Base-by-base conservation (phyloP, 1,140 invertebrate genomes). In the Drosophila kikkawai region DNA sequence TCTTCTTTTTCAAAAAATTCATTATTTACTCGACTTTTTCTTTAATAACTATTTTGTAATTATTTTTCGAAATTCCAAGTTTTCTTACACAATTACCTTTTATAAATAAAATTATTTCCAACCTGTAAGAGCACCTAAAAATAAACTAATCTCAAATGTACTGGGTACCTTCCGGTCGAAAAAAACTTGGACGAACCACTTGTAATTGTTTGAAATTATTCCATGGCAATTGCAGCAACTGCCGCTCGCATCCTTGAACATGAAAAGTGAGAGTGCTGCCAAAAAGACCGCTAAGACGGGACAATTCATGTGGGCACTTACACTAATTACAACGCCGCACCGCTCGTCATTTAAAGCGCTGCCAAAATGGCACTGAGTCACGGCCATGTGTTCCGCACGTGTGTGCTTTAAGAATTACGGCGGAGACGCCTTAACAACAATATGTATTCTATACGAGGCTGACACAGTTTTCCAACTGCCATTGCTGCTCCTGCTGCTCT, bases 231-330 rank as follows among this genome's bases (percentile, higher is more conserved):
- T 71, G 71, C 57, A 81, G 42, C 73, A 63, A 73, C 42, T 64
- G 68, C 68, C 9, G 22, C 53, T 34, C 63, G 73, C 80, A 83
- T 75, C 83, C 84, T 84, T 87, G 80, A 84, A 87, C 85, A 84
- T 84, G 80, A 84, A 87, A 88, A 78, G 66, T 79, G 61, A 65
- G 73, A 80, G 82, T 57, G 55, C 56, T 88, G 84, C 68, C 76
- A 80, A 88, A 53, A 82, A 87, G 68, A 88, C 80, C 73, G 69
- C 75, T 73, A 76, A 79, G 69, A 70, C 63, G 79, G 83, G 42
- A 80, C 84, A 88, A 88, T 84, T 88, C 78, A 75, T 80, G 66
- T 78, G 85, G 65, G 84, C 84, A 90, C 81, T 88, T 88, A 88
- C 74, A 90, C 80, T 88, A 88, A 88, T 88, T 88, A 87, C 85